Evolutionary conservation across 2,888 invertebrate genomes (phyloP).

Genomic region (Flexamia atlantica): DNA sequence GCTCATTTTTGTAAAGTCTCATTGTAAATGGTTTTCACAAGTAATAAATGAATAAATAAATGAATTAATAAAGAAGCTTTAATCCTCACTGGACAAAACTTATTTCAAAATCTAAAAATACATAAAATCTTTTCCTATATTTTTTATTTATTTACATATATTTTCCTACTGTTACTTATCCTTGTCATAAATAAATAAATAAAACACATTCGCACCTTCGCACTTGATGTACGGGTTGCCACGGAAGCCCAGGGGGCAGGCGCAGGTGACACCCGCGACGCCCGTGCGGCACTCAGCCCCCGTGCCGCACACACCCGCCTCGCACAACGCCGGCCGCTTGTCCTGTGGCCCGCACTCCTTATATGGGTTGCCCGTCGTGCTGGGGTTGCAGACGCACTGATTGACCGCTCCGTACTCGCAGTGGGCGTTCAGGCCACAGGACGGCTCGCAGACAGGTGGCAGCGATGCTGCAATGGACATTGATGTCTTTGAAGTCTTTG

Average conservation of each 20-base stretch:
- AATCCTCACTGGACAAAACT: too few species aligned
- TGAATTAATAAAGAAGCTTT: too few species aligned
- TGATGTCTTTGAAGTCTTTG: too few species aligned
- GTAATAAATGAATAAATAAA: too few species aligned
- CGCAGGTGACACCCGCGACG: conserved; percentile 86
- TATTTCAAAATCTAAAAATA: too few species aligned
- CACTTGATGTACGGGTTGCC: conserved; percentile 94
- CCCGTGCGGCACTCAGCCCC: conserved; percentile 90
- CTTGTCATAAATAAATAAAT: too few species aligned
- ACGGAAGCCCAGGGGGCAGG: conserved; percentile 89
- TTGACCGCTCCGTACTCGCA: conserved; percentile 88
- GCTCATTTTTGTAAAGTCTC: too few species aligned
- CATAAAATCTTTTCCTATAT: too few species aligned
- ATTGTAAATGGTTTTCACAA: too few species aligned
- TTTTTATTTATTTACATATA: too few species aligned
- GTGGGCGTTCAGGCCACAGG: conserved; percentile 90
- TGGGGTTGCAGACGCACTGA: conserved; percentile 90
- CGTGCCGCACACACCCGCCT: conserved; percentile 84
- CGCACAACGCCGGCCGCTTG: conserved; percentile 79
- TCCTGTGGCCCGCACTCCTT: conserved; percentile 84
- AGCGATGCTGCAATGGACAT: conserved; percentile 79
- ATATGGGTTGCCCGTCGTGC: conserved; percentile 93
- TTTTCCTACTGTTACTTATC: too few species aligned
- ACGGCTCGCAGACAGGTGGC: conserved; percentile 88
- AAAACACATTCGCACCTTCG: too few species aligned